A percentile compares a stretch with the other conserved stretches of the same genome.
phyloP scores from a whole-genome alignment of 2,797 vertebrate species.

The Macrochelys suwanniensis region DNA sequence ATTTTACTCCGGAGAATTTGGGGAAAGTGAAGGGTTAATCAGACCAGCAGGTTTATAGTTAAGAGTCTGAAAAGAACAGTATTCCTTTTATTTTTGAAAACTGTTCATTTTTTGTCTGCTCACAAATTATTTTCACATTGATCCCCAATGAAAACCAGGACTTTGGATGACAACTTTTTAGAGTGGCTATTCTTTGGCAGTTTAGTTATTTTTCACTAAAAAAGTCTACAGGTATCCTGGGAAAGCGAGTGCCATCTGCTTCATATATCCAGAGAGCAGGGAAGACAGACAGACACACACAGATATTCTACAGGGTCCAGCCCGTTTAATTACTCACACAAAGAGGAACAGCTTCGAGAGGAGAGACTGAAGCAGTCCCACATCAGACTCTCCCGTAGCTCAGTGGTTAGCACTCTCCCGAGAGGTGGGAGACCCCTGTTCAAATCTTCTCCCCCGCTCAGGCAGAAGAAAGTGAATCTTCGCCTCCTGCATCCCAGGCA shows the following conservation, averaged over 20 bases:
- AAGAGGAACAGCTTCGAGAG: not conserved
- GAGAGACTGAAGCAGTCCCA: not conserved
- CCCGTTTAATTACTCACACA: not conserved
- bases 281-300: not conserved
- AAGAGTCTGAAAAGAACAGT: not conserved
- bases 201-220: not conserved
- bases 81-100: not conserved
- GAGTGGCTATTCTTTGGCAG: not conserved
- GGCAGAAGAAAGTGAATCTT: not conserved
- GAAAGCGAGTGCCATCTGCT: not conserved
- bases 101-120: not conserved
- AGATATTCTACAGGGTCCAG: not conserved
- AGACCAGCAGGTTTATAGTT: not conserved
- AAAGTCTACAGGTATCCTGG: not conserved
- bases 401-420: not conserved
- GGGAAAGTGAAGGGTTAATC: constrained; percentile 17
- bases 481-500: not conserved
- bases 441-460: not conserved
- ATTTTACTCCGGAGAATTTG: not conserved
- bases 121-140: not conserved
- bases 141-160: not conserved
- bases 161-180: not conserved
- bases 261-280: not conserved
- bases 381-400: not conserved
- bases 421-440: too few species aligned